Base-by-base conservation (phyloP, 2,797 vertebrate genomes). In the Myiotriccus ornatus region DNA sequence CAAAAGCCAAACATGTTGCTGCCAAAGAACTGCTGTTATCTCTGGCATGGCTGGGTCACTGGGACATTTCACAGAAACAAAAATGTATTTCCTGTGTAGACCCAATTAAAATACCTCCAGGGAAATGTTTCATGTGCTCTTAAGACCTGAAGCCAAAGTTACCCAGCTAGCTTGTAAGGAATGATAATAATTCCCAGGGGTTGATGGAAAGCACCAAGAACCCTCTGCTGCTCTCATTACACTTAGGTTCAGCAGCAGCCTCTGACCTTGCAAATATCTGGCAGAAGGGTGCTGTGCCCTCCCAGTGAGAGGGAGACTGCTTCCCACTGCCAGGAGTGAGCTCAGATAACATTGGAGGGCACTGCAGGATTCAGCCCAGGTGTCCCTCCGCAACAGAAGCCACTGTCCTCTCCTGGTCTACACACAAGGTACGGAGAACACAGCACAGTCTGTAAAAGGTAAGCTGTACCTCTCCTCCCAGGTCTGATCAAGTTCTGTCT, bases 21-120 rank as follows among this genome's bases (percentile, higher is more conserved):
- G 95, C 95, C 95, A 95, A 94, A 95, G 84, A 93, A 91, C 60
- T 85, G 74, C 86, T 94, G 86, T 96, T 96, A 96, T 97, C 96
- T 96, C 93, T 96, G 95, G 94, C 96, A 94, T 49, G 83, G 93
- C 81, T 96, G 78, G 94, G 95, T 96, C 91, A 93, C 64, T 80
- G 86, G 77, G 95, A 96, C 86, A 94, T 96, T 96, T 91, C 75
- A 79, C 91, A 95, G 88, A 89, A 95, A 94, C 74, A 92, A 93
- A 95, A 96, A 97, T 87, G 56, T 71, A 78, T 95, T 96, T 95
- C 94, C 89, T 94, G 91, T 56, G 52, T 56, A 91, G 76, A 91
- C 32, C 65, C 1, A 56, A 78, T 84, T 95, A 94, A 96, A 93
- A 94, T 92, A 85, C 50, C 74, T 90, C 90, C 4, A 1, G 46